phyloP scores from a whole-genome alignment of 2,797 vertebrate genomes.

The Poecilia gillii region DNA sequence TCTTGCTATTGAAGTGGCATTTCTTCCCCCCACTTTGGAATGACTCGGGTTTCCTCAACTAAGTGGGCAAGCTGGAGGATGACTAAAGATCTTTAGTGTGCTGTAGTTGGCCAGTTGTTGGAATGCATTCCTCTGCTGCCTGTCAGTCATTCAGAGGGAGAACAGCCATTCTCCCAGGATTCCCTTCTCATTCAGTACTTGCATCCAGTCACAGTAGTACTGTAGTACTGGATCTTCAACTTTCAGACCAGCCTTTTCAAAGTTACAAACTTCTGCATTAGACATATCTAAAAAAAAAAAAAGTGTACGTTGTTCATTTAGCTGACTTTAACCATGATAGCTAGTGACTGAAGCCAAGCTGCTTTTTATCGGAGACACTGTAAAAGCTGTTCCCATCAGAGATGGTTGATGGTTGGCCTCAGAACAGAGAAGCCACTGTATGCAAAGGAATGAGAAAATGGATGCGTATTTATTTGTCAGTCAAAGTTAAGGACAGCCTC shows the following conservation, averaged over 20 bases:
- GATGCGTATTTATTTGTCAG: slow-evolving; percentile 71
- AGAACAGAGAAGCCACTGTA: slow-evolving; percentile 68
- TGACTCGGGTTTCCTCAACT: slow-evolving; percentile 67
- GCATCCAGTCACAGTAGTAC: slow-evolving; percentile 22
- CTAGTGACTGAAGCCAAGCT: background rate
- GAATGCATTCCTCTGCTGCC: slow-evolving; percentile 59
- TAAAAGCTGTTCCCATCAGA: slow-evolving; percentile 54
- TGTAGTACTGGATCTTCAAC: slow-evolving; percentile 19
- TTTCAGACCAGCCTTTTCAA: slow-evolving; percentile 21
- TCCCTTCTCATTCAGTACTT: slow-evolving; percentile 35
- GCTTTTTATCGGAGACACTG: slow-evolving; percentile 45
- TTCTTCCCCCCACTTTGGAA: slow-evolving; percentile 43
- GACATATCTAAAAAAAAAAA: background rate
- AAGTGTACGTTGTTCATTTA: background rate
- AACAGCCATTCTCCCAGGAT: slow-evolving; percentile 31
- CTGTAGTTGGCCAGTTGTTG: slow-evolving; percentile 29
- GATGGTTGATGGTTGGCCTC: background rate
- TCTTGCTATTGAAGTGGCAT: slow-evolving; percentile 64
- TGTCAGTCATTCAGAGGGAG: slow-evolving; percentile 54
- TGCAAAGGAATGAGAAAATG: slow-evolving; percentile 62
- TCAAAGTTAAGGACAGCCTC: slow-evolving; percentile 69
- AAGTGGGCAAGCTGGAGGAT: slow-evolving; percentile 67
- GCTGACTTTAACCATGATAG: slow-evolving; percentile 28
- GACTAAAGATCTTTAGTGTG: slow-evolving; percentile 48
- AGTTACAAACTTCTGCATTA: slow-evolving; percentile 3